Base-by-base conservation (phyloP, 2,888 invertebrate genomes). In the Drosophila mercatorum region DNA sequence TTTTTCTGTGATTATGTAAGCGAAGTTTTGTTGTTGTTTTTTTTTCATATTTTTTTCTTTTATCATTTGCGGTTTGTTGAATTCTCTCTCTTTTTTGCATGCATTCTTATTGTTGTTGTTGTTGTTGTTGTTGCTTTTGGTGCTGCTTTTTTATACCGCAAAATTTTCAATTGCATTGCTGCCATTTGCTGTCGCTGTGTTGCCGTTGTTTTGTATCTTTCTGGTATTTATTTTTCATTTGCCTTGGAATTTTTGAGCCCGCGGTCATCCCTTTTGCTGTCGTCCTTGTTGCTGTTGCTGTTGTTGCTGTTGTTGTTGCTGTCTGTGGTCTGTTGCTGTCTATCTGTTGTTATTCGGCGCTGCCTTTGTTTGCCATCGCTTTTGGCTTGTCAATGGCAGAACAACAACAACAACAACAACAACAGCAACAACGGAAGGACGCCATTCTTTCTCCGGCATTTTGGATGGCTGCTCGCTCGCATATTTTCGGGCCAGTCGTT, bases 191-290 rank as follows among this genome's bases (percentile, higher is more conserved):
- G 28, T 53, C 67, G 40, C 62, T 22, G 22, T 22, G 53, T 53
- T 59, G 55, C 43, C 65, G 62, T 67, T 64, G 52, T 72, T 76
- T 75, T 63, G 71, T 80, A 55, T 73, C 57, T 65, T 70, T 72
- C 56, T 80, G 75, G 64, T 86, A 86, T 86, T 85, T 88, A 76
- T 85, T 85, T 85, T 84, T 74, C 76, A 87, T 85, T 85, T 82
- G 78, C 81, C 80, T 78, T 76, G 84, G 74, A 74, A 83, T 51
- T 83, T 72, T 71, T 55, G 51, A 63, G 77, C 80, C 72, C 68
- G 75, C 78, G 75, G 78, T 69, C 77, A 78, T 78, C 68, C 59
- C 56, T 78, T 78, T 66, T 64, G 31, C 51, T 55, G 43, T 64
- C 56, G 34, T 65, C 55, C 44, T 53, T 34, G 60, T 36, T 44